phyloP scores from a whole-genome alignment of 37 sponge, comb jelly and placozoan species.

The Ephydatia muelleri region DNA sequence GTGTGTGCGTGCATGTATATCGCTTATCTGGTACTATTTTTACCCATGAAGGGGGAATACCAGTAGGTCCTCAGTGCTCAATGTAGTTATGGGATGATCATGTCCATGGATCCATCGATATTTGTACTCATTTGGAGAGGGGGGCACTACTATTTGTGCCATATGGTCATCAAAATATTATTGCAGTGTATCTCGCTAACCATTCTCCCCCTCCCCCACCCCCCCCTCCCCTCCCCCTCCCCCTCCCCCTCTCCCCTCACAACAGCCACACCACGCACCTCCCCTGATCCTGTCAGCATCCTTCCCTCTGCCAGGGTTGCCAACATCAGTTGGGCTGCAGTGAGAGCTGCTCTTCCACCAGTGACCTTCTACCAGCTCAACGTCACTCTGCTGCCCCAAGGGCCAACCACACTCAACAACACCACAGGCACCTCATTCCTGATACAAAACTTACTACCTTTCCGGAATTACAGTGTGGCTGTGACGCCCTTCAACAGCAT shows the following conservation, averaged over 20 bases:
- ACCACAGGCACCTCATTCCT: neutral
- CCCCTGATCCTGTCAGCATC: neutral
- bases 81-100: too few species aligned
- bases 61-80: too few species aligned
- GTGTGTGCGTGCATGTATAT: too few species aligned
- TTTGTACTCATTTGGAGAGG: too few species aligned
- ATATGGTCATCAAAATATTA: too few species aligned
- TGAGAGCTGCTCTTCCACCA: neutral
- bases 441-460: neutral
- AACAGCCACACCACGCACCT: neutral
- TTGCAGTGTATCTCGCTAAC: too few species aligned
- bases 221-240: too few species aligned
- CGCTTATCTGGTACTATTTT: too few species aligned
- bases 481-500: neutral
- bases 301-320: neutral
- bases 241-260: neutral
- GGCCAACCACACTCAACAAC: neutral
- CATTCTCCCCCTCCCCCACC: too few species aligned
- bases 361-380: neutral
- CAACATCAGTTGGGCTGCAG: neutral
- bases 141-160: too few species aligned
- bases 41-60: too few species aligned
- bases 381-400: neutral
- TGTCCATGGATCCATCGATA: too few species aligned
- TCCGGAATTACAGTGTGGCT: neutral